Percentiles rank a stretch among this genome's conserved stretches.
Conservation (phyloP, 2,797 vertebrate genomes). For the Molossus molossus region DNA sequence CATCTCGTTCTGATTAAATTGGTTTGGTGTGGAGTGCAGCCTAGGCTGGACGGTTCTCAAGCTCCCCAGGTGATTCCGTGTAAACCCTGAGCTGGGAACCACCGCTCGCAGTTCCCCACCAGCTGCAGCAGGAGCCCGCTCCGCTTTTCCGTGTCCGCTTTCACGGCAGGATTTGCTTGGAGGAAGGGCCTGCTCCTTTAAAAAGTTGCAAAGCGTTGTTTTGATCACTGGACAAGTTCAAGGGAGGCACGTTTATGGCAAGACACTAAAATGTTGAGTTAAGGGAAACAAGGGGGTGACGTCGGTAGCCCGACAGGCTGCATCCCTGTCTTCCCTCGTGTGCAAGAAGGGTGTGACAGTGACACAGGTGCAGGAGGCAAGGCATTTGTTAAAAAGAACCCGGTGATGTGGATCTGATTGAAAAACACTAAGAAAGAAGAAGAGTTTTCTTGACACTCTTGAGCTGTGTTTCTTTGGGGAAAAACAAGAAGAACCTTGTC, state of each 20-base stretch:
- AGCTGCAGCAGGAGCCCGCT: no score
- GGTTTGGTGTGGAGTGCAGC: neutral
- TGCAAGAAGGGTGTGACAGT: neutral
- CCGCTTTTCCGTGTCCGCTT: neutral
- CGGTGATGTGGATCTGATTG: neutral
- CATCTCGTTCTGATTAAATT: neutral
- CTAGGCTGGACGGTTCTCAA: neutral
- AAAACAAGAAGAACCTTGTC: neutral
- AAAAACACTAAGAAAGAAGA: neutral
- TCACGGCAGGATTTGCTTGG: neutral
- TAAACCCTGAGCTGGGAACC: neutral
- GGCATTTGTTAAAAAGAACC: neutral
- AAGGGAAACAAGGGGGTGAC: no score
- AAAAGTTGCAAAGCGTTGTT: neutral
- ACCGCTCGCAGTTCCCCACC: no score
- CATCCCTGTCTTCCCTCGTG: accelerated
- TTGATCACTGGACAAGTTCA: neutral
- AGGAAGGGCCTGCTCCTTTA: neutral
- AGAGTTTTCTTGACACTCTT: neutral
- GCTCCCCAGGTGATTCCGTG: neutral
- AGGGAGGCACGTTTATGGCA: neutral
- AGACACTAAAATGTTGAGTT: neutral
- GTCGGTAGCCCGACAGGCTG: accelerated
- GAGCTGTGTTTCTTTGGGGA: neutral
- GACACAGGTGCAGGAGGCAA: neutral